These are phyloP conservation scores for Stramonita haemastoma DNA, from an alignment of 2,888 invertebrate genomes.

Conservation along the genomic window DNA sequence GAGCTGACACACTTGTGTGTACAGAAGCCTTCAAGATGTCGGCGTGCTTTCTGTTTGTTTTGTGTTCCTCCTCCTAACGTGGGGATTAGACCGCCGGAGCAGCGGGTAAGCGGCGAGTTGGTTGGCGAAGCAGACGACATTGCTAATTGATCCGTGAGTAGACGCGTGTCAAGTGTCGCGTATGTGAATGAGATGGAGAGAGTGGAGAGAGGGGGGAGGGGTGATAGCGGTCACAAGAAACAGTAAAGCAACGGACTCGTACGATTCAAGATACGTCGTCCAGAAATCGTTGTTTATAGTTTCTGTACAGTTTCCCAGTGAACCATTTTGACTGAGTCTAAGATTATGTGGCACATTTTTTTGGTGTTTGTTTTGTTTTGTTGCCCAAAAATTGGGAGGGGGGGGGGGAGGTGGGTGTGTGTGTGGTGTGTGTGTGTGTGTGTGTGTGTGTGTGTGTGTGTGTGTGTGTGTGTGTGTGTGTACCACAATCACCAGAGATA, in stretches of 20 bases:
- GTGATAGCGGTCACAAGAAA: not conserved
- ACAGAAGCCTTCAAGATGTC: not conserved
- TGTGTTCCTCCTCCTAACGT: not conserved
- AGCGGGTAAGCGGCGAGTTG: not conserved
- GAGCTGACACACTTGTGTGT: not conserved
- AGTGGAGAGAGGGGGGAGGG: not conserved
- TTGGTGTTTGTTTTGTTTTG: no score
- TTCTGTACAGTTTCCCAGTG: no score
- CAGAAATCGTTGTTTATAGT: no score
- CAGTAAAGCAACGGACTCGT: not conserved
- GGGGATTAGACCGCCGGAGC: not conserved
- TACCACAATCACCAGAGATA: no score
- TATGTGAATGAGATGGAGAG: not conserved
- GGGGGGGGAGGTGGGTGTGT: no score
- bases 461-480: no score
- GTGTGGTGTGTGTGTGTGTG: no score
- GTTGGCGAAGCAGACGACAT: not conserved
- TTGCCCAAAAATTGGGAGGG: no score
- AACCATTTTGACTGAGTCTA: no score
- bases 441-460: no score
- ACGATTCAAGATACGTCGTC: not conserved
- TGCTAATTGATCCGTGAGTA: constrained; percentile 10
- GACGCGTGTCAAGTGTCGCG: constrained; percentile 9
- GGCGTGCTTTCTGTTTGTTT: not conserved
- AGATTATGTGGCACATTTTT: no score